Percentiles rank a stretch among this genome's conserved stretches.
Conservation (phyloP, 2,888 invertebrate genomes). For the Lingula anatina region DNA sequence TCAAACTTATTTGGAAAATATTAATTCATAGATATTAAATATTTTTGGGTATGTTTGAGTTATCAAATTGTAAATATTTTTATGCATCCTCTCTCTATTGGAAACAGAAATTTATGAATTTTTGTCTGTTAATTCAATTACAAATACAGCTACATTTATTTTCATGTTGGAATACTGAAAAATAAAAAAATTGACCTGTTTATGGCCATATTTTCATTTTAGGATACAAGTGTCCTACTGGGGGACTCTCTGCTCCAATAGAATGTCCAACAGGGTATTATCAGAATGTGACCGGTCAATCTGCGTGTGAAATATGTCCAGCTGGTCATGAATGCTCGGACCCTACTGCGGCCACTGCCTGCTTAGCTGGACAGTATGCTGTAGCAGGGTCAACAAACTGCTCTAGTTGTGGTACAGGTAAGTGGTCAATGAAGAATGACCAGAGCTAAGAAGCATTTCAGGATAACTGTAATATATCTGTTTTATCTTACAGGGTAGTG, state of each 20-base stretch:
- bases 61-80: not conserved
- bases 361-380: constrained; percentile 18
- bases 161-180: too few species aligned
- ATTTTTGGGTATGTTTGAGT: not conserved
- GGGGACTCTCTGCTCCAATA: constrained; percentile 20
- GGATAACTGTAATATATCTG: not conserved
- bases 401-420: constrained; percentile 15
- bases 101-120: too few species aligned
- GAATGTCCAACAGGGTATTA: constrained; percentile 24
- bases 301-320: constrained; percentile 11
- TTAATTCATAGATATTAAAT: not conserved
- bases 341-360: constrained; percentile 8
- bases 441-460: not conserved
- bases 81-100: not conserved
- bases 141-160: too few species aligned
- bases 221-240: constrained; percentile 36
- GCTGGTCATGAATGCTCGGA: constrained; percentile 15
- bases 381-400: constrained; percentile 10
- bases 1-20: not conserved
- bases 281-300: constrained; percentile 7
- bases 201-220: constrained; percentile 3
- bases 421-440: not conserved
- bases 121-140: too few species aligned
- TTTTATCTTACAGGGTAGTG: not conserved
- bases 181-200: not conserved